phyloP scores from a whole-genome alignment of 2,113 vertebrate genomes.

The Tonatia bakeri region DNA sequence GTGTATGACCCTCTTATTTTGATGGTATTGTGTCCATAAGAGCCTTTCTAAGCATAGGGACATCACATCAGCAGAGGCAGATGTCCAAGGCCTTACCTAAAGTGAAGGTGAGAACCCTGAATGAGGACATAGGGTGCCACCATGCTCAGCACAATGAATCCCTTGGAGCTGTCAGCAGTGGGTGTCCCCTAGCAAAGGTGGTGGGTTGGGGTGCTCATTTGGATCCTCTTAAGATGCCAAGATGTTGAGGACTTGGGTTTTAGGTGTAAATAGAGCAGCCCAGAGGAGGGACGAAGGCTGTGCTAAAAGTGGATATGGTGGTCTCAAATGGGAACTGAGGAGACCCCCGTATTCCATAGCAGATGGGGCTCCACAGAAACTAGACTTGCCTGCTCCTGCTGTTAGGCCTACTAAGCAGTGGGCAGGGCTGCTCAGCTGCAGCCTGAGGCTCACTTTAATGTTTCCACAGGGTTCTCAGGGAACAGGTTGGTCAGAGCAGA shows the following conservation, averaged over 20 bases:
- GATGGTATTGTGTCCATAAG: not conserved
- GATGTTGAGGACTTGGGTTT: not conserved
- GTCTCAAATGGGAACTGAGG: not conserved
- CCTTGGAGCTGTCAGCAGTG: not conserved
- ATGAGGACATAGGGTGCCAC: not conserved
- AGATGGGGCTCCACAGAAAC: not conserved
- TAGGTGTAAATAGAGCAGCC: not conserved
- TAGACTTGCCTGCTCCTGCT: not conserved
- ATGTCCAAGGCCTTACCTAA: not conserved
- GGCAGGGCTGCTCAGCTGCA: not conserved
- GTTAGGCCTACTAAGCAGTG: not conserved
- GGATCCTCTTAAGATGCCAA: not conserved
- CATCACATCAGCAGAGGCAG: not conserved
- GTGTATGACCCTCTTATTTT: not conserved
- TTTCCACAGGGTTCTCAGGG: not conserved
- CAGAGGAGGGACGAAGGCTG: accelerated
- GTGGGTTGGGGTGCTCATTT: not conserved
- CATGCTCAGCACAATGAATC: not conserved
- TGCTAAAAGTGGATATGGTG: not conserved
- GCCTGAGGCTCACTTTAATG: not conserved
- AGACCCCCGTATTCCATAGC: not conserved
- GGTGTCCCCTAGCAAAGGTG: not conserved
- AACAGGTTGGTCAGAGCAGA: not conserved
- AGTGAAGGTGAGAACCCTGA: not conserved
- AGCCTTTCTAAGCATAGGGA: not conserved